Evolutionary conservation across 2,113 vertebrate genomes (phyloP), one percentile per base, ranked within the genome.

Genomic region (Ptyas mucosa): DNA sequence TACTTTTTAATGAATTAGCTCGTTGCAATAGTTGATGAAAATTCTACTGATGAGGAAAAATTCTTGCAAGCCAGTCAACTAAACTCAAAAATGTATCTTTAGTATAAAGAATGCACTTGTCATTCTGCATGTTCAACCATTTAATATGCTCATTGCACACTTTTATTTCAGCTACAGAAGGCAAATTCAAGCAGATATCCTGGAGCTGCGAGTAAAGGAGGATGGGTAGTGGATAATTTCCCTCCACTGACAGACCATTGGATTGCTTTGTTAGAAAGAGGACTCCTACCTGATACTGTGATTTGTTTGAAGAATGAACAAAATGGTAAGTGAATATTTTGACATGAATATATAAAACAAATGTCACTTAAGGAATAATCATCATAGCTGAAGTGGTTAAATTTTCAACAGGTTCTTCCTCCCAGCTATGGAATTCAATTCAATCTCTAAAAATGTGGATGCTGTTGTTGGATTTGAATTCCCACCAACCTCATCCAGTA

Each of bases 221-320:
- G 99, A 46, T 99, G 99, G 99, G 97, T 99, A 86, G 94, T 99
- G 81, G 98, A 99, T 96, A 99, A 99, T 96, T 98, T 98, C 91
- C 99, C 99, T 89, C 92, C 95, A 29, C 96, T 94, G 55, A 26
- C n/a, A 93, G 97, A 97, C 1, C 97, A 99, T 51, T 97, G 98
- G 98, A 90, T 94, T 55, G 92, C 90, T 75, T 96, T 99, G 90
- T 55, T 94, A 85, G 95, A 98, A 34, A 97, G 96, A 94, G 97
- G 94, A 95, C 91, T 98, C 94, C 64, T 97, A 85, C 99, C 99
- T 49, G 98, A 99, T 91, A 95, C 97, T 69, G 58, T 99, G 29
- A 97, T 99, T 96, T 98, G 96, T 95, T 98, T 99, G 94, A 97
- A 92, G 95, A 95, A 99, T 95, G 95, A 97, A 93, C 95, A 94